These are phyloP conservation scores for Esox lucius DNA, from an alignment of 2,797 vertebrate genomes.

Conservation along the genomic window DNA sequence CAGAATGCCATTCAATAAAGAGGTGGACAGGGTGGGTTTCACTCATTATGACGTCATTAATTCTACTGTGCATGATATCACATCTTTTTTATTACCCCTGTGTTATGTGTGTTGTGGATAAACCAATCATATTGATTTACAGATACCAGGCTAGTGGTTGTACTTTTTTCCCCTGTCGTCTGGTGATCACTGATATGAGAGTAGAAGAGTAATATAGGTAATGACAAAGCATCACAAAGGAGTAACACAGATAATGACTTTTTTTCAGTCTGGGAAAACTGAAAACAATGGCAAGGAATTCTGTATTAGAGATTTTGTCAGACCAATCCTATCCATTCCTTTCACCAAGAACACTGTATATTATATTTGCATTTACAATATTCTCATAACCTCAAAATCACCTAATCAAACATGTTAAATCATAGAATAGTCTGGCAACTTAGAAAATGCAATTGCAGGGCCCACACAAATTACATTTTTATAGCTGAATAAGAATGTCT, in stretches of 20 bases:
- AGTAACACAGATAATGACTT: too few relatives aligned
- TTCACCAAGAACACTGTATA: background rate
- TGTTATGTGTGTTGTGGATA: too few relatives aligned
- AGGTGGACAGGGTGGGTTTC: background rate
- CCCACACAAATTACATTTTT: background rate
- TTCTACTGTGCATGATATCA: background rate
- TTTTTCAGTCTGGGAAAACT: background rate
- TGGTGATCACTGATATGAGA: background rate
- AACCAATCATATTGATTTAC: background rate
- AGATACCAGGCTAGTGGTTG: background rate
- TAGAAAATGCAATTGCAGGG: background rate
- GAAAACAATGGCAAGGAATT: background rate
- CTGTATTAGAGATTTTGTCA: background rate
- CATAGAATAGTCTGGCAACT: background rate
- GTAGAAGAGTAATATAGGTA: background rate
- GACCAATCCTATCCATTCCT: background rate
- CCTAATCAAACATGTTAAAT: background rate
- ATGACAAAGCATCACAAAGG: background rate
- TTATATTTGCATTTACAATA: background rate
- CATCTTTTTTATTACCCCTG: background rate
- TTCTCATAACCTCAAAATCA: background rate
- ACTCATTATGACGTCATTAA: background rate
- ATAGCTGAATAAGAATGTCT: background rate
- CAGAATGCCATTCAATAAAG: constrained; percentile 4
- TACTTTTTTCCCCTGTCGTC: too few relatives aligned